A percentile compares a stretch with the other conserved stretches of the same genome.
Evolutionary conservation across 35 echinoderm and acorn worm genomes (phyloP).

Genomic region (Stichopus chloronotus): DNA sequence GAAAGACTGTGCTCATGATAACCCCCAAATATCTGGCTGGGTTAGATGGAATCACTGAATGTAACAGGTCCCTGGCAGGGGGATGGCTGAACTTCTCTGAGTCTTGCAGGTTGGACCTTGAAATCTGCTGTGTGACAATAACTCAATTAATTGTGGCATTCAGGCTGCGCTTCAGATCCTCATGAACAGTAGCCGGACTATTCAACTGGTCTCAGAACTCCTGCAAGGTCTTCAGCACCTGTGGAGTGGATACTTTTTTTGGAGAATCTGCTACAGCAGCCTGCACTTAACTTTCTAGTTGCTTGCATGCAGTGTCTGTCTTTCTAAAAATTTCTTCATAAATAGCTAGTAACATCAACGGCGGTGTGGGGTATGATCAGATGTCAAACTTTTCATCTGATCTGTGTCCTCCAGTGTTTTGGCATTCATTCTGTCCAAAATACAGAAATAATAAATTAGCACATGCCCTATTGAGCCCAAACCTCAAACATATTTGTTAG

Average conservation of each 20-base stretch:
- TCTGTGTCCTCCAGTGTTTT: too few relatives aligned
- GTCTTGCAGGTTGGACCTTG: neutral
- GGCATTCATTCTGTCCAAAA: too few relatives aligned
- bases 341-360: too few relatives aligned
- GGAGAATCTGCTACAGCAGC: neutral
- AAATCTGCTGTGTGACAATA: too few relatives aligned
- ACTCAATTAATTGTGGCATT: neutral
- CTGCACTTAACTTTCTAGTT: neutral
- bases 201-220: constrained; percentile 1
- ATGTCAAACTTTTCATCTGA: too few relatives aligned
- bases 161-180: neutral
- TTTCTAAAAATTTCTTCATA: too few relatives aligned
- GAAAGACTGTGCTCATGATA: neutral
- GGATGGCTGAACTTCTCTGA: neutral
- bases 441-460: too few relatives aligned
- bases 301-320: too few relatives aligned
- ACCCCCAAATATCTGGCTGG: neutral
- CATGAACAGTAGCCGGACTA: neutral
- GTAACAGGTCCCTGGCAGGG: neutral
- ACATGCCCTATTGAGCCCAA: too few relatives aligned
- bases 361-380: too few relatives aligned
- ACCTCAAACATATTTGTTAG: too few relatives aligned
- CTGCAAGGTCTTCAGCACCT: neutral
- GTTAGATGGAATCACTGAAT: neutral
- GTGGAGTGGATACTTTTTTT: neutral